A percentile compares a stretch with the other conserved stretches of the same genome.
phyloP scores from a whole-genome alignment of 2,797 vertebrate species.

The Chelon labrosus region DNA sequence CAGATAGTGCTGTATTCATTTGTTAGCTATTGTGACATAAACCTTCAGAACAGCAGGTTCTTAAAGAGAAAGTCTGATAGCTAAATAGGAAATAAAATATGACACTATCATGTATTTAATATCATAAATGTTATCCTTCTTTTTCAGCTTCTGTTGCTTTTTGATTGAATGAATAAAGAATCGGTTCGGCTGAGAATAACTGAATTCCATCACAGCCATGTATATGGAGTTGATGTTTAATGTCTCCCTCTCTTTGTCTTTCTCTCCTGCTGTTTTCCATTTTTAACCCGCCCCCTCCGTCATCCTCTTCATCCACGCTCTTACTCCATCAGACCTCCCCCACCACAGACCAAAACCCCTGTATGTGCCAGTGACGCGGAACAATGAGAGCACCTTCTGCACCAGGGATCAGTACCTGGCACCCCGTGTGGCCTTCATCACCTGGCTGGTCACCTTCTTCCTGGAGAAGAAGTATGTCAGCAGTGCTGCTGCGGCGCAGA shows the following conservation, averaged over 20 bases:
- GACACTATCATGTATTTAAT: no score
- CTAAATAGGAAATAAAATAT: no score
- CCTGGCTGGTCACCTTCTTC: slow-evolving; percentile 99
- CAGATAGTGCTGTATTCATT: no score
- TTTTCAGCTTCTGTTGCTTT: not conserved
- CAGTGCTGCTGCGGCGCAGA: slow-evolving; percentile 84
- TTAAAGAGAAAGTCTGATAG: no score
- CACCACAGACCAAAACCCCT: slow-evolving; percentile 93
- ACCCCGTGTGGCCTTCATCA: slow-evolving; percentile 97
- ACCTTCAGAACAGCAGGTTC: no score
- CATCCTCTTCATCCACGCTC: not conserved
- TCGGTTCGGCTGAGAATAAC: not conserved
- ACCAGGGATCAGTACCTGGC: slow-evolving; percentile 96
- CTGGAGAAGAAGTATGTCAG: slow-evolving; percentile 97
- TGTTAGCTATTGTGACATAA: no score
- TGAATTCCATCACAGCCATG: not conserved
- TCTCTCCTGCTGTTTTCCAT: not conserved
- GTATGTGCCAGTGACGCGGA: slow-evolving; percentile 90
- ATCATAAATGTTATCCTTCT: no score
- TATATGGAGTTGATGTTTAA: not conserved
- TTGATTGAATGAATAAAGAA: slow-evolving; percentile 11
- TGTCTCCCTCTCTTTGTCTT: not conserved
- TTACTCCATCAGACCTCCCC: slow-evolving; percentile 88
- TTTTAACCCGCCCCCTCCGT: not conserved
- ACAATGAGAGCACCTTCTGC: slow-evolving; percentile 94